Conservation (phyloP, 2,888 invertebrate genomes). For the Protula sp. region DNA sequence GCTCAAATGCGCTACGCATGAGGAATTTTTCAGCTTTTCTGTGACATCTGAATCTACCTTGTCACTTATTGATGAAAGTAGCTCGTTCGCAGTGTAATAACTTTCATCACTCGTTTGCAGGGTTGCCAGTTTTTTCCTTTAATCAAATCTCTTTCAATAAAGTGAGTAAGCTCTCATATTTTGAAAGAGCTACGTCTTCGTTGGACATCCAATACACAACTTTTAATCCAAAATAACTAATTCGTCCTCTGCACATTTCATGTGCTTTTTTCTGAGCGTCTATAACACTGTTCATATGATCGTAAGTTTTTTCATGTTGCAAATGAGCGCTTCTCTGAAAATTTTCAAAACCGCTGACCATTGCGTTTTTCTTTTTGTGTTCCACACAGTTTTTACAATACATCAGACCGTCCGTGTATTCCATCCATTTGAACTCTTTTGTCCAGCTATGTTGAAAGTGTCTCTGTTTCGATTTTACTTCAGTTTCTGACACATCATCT, state of each 20-base stretch:
- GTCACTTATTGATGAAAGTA: not conserved
- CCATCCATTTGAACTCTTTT: too few relatives aligned
- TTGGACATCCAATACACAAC: constrained; percentile 2
- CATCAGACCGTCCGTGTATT: not conserved
- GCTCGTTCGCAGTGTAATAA: not conserved
- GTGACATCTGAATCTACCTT: not conserved
- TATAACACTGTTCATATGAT: not conserved
- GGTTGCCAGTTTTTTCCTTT: not conserved
- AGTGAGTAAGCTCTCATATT: constrained; percentile 3
- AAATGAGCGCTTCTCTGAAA: not conserved
- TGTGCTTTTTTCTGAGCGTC: not conserved
- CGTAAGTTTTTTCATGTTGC: not conserved
- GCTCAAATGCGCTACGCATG: not conserved
- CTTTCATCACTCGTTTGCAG: not conserved
- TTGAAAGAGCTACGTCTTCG: constrained; percentile 3
- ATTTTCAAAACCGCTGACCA: not conserved
- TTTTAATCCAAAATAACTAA: not conserved
- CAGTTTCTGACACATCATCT: too few relatives aligned
- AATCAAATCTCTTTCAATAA: not conserved
- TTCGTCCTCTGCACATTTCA: constrained; percentile 1
- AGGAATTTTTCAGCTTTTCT: not conserved
- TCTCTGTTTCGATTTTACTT: too few relatives aligned
- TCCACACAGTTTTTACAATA: not conserved
- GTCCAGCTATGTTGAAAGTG: too few relatives aligned
- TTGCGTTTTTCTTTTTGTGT: not conserved